Evolutionary conservation across 1,140 invertebrate genomes (phyloP).

Genomic region (Xylocopa sonorina): DNA sequence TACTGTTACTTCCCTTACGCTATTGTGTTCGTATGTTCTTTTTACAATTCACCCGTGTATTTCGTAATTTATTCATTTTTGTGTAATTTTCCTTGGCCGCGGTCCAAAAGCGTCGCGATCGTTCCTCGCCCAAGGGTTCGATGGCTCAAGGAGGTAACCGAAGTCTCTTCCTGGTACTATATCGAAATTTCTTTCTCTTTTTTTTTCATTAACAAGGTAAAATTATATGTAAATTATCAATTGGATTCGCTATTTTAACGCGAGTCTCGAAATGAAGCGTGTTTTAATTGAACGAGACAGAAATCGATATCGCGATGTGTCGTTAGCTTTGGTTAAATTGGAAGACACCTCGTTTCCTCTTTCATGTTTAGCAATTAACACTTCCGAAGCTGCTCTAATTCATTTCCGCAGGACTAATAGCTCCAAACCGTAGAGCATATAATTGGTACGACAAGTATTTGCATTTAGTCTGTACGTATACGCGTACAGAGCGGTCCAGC

Average conservation of each 20-base stretch:
- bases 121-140: constrained; percentile 56
- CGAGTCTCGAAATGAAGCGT: too few species aligned
- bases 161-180: constrained; percentile 28
- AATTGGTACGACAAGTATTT: background rate
- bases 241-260: too few species aligned
- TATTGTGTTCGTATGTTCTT: constrained; percentile 42
- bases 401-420: background rate
- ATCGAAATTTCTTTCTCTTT: background rate
- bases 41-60: background rate
- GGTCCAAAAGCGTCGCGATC: background rate
- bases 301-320: background rate
- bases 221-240: too few species aligned
- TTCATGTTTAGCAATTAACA: background rate
- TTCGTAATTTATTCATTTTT: constrained; percentile 12
- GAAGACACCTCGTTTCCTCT: constrained; percentile 20
- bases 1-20: constrained; percentile 34
- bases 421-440: background rate
- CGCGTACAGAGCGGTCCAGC: too few species aligned
- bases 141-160: constrained; percentile 46
- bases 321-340: background rate
- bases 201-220: too few species aligned
- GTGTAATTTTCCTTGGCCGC: constrained; percentile 32
- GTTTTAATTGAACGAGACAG: too few species aligned
- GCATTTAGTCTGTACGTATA: too few species aligned
- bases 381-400: background rate